Evolutionary conservation across 2,113 vertebrate species (phyloP).

Genomic region (Bagarius yarrelli): DNA sequence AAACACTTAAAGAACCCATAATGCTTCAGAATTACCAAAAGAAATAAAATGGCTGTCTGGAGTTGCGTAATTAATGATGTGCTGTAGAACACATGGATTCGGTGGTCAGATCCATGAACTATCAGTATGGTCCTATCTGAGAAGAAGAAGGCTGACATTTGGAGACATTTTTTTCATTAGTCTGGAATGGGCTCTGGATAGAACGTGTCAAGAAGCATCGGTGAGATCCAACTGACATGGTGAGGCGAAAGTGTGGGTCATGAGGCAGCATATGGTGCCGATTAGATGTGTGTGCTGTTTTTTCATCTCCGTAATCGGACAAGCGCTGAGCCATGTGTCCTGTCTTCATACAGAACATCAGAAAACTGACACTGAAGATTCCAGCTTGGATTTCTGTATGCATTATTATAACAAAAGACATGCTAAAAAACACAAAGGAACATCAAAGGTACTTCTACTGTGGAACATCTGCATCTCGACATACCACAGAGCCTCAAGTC

Average conservation of each 20-base stretch:
- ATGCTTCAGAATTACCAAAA: not conserved
- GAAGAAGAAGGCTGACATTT: not conserved
- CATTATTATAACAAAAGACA: not conserved
- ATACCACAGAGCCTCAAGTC: not conserved
- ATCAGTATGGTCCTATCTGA: not conserved
- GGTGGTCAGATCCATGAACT: not conserved
- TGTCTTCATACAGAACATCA: not conserved
- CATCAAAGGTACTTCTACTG: not conserved
- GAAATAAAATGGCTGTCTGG: not conserved
- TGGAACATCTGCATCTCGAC: constrained; percentile 2
- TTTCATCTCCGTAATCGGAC: constrained; percentile 9
- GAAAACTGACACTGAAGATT: not conserved
- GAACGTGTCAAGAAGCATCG: not conserved
- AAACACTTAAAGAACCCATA: not conserved
- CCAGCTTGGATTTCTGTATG: not conserved
- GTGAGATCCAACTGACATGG: not conserved
- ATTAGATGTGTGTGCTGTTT: not conserved
- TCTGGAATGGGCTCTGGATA: not conserved
- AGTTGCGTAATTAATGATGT: not conserved
- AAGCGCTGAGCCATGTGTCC: not conserved
- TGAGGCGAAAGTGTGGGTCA: not conserved
- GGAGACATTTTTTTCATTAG: constrained; percentile 10
- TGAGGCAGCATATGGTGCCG: constrained; percentile 1
- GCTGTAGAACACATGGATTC: not conserved
- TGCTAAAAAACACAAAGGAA: not conserved